These are phyloP conservation scores for Azorinus chamasolen DNA, from an alignment of 2,888 invertebrate genomes.

Conservation along the genomic window DNA sequence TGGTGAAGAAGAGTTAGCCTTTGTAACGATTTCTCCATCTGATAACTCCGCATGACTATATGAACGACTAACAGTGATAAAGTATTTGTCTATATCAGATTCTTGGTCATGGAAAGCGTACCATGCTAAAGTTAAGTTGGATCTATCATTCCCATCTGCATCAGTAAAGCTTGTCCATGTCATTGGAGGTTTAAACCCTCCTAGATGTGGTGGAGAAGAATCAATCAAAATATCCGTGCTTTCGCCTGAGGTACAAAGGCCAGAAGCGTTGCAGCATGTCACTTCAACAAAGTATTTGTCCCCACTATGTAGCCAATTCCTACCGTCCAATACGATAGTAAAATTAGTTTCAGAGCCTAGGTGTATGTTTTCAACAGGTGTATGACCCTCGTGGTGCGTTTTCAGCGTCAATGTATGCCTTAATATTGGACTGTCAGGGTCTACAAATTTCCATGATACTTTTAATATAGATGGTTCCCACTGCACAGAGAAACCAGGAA, in stretches of 20 bases:
- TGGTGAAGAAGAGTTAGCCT: background rate
- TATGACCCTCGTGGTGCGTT: too few species aligned
- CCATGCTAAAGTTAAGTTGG: constrained; percentile 53
- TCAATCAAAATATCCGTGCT: constrained; percentile 61
- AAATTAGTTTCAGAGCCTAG: constrained; percentile 38
- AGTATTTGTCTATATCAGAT: constrained; percentile 54
- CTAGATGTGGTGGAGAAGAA: constrained; percentile 68
- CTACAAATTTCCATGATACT: constrained; percentile 51
- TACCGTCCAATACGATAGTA: constrained; percentile 34
- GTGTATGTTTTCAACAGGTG: constrained; percentile 43
- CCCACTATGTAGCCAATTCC: constrained; percentile 48
- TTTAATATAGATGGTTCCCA: constrained; percentile 63
- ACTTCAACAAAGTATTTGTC: constrained; percentile 57
- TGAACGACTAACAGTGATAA: constrained; percentile 39
- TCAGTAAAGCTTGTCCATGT: constrained; percentile 31
- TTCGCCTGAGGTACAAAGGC: constrained; percentile 52
- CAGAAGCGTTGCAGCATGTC: constrained; percentile 61
- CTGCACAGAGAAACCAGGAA: background rate
- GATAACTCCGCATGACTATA: constrained; percentile 51
- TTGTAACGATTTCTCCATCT: constrained; percentile 12
- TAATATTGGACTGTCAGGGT: constrained; percentile 55
- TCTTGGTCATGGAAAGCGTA: constrained; percentile 65
- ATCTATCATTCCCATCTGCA: too few species aligned
- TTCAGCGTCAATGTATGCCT: constrained; percentile 39
- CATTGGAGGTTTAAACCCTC: constrained; percentile 57